These are phyloP conservation scores for Apoda limacodes DNA, from an alignment of 2,888 invertebrate genomes.

Conservation along the genomic window DNA sequence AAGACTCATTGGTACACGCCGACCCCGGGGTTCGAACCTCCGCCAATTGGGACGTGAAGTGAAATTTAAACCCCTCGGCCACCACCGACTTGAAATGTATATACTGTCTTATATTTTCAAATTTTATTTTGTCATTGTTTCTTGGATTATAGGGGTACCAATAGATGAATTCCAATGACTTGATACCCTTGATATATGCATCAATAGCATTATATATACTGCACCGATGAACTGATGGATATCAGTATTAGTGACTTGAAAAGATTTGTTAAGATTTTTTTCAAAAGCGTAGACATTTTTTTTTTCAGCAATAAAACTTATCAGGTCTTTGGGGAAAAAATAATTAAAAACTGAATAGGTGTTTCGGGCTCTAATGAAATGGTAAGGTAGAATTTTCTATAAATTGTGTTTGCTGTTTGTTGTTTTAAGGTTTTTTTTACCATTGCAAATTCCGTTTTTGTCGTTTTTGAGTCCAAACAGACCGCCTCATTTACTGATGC, in stretches of 20 bases:
- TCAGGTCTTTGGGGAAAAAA: constrained; percentile 16
- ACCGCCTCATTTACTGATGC: no score
- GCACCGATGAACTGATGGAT: constrained; percentile 13
- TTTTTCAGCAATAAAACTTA: constrained; percentile 12
- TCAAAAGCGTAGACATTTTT: constrained; percentile 18
- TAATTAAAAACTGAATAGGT: constrained; percentile 18
- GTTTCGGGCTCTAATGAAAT: constrained; percentile 12
- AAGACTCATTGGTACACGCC: no score
- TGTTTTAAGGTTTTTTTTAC: constrained; percentile 7
- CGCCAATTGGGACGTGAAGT: no score
- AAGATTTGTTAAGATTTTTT: constrained; percentile 15
- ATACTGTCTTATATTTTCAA: constrained; percentile 16
- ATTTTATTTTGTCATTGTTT: constrained; percentile 17
- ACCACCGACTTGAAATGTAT: no score
- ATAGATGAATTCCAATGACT: constrained; percentile 15
- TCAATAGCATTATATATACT: constrained; percentile 18
- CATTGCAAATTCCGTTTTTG: neutral
- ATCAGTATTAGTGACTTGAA: constrained; percentile 14
- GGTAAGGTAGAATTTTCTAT: constrained; percentile 7
- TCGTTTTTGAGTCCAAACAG: neutral
- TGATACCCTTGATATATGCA: constrained; percentile 18
- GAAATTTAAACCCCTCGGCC: no score
- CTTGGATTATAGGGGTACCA: constrained; percentile 12
- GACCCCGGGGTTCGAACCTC: no score
- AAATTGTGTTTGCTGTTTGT: constrained; percentile 6